Evolutionary conservation across 2,113 vertebrate genomes (phyloP).

Genomic region (Melozone crissalis): DNA sequence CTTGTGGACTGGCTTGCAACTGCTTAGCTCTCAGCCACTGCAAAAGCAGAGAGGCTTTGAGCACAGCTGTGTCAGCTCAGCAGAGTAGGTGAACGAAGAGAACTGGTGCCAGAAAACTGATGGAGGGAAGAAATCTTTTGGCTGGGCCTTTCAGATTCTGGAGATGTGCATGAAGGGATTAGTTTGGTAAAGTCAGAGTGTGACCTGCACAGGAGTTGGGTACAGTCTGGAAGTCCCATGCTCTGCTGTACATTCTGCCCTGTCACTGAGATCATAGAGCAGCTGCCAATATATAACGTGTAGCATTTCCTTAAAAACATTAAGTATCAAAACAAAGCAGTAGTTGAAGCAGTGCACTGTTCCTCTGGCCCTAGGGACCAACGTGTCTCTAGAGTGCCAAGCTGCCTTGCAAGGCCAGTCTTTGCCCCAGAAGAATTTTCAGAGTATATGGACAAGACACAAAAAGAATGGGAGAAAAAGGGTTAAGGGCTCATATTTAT

Average conservation of each 20-base stretch:
- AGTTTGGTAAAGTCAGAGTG: not conserved
- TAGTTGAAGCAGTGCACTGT: not conserved
- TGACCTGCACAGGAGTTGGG: accelerated
- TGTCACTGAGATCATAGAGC: not conserved
- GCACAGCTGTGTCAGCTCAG: not conserved
- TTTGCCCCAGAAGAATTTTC: not conserved
- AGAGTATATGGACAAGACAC: not conserved
- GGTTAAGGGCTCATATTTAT: not conserved
- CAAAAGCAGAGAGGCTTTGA: not conserved
- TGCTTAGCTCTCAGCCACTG: not conserved
- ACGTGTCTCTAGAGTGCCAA: not conserved
- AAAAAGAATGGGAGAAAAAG: not conserved
- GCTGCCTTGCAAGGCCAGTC: not conserved
- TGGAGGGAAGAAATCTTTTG: not conserved
- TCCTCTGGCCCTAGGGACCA: not conserved
- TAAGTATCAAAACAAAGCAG: not conserved
- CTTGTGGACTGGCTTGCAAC: not conserved
- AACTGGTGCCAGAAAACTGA: not conserved
- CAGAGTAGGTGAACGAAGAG: not conserved
- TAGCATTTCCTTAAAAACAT: not conserved
- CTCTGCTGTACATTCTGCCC: not conserved
- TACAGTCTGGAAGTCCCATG: not conserved
- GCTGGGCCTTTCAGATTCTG: not conserved
- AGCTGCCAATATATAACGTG: not conserved
- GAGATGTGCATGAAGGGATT: not conserved